Conservation (phyloP, 2,888 invertebrate species). For the Amorpha juglandis region DNA sequence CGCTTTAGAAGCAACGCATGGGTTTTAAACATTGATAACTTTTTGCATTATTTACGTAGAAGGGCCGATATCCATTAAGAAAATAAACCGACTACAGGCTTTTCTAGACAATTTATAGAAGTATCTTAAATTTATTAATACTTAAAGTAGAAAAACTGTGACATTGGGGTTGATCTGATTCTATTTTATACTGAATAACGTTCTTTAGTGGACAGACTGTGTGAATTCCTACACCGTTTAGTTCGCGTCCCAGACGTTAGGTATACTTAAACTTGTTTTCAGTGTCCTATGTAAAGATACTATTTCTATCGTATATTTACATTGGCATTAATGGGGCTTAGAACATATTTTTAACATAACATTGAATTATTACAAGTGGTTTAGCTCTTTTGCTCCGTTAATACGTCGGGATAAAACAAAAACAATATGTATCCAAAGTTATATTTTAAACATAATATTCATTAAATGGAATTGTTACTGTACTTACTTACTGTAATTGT, state of each 20-base stretch:
- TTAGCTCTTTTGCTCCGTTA: too few relatives aligned
- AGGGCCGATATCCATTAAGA: background rate
- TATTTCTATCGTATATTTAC: background rate
- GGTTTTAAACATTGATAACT: background rate
- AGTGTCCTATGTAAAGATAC: background rate
- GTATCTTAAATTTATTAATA: background rate
- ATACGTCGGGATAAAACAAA: too few relatives aligned
- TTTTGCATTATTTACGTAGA: background rate
- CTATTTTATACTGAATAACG: too few relatives aligned
- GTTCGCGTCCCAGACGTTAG: background rate
- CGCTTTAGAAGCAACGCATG: background rate
- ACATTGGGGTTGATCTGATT: background rate
- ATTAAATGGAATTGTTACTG: too few relatives aligned
- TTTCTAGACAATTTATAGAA: background rate
- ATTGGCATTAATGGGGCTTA: too few relatives aligned
- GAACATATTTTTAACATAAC: too few relatives aligned
- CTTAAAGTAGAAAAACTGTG: background rate
- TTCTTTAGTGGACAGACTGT: background rate
- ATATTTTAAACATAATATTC: too few relatives aligned
- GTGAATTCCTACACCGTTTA: background rate
- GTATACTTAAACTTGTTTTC: background rate
- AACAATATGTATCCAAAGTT: too few relatives aligned
- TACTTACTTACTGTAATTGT: too few relatives aligned
- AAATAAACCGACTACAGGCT: background rate
- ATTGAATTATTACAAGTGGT: too few relatives aligned